Conservation (phyloP, 2,113 vertebrate species). For the Saccopteryx bilineata region DNA sequence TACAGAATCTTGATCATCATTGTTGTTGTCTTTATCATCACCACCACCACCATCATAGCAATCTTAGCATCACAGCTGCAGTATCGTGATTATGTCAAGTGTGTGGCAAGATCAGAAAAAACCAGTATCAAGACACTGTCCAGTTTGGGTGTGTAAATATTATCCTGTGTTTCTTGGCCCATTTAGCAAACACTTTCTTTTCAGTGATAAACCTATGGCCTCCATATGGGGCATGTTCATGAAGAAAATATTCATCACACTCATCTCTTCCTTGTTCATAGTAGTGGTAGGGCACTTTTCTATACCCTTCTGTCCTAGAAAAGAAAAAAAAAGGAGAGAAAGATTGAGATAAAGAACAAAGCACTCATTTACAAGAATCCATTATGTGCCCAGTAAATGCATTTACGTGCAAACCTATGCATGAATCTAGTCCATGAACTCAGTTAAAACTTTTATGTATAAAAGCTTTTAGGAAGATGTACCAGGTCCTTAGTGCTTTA, state of each 20-base stretch:
- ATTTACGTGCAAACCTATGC: slow-evolving; percentile 72
- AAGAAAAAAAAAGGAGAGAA: slow-evolving; percentile 58
- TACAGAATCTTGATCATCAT: slow-evolving; percentile 67
- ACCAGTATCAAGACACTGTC: slow-evolving; percentile 93
- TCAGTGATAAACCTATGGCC: slow-evolving; percentile 98
- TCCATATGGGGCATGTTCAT: slow-evolving; percentile 97
- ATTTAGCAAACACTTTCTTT: slow-evolving; percentile 97
- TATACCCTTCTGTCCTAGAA: slow-evolving; percentile 93
- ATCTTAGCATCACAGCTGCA: slow-evolving; percentile 80
- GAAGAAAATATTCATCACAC: slow-evolving; percentile 96
- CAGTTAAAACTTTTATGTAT: slow-evolving; percentile 76
- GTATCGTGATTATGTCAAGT: slow-evolving; percentile 61
- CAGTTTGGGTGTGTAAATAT: slow-evolving; percentile 96
- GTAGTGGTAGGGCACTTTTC: slow-evolving; percentile 98
- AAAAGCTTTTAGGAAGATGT: slow-evolving; percentile 77
- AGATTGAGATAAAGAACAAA: slow-evolving; percentile 60
- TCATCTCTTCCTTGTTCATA: slow-evolving; percentile 97
- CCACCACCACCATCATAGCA: not conserved
- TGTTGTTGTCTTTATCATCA: not conserved
- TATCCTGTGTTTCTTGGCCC: slow-evolving; percentile 96
- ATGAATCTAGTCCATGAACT: slow-evolving; percentile 57
- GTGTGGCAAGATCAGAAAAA: slow-evolving; percentile 59
- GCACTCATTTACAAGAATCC: slow-evolving; percentile 69
- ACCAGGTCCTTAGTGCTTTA: slow-evolving; percentile 61
- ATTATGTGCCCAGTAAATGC: slow-evolving; percentile 65